A percentile compares a stretch with the other conserved stretches of the same genome.
Evolutionary conservation across 2,797 vertebrate species (phyloP).

Genomic region (Coccyzus lansbergi): DNA sequence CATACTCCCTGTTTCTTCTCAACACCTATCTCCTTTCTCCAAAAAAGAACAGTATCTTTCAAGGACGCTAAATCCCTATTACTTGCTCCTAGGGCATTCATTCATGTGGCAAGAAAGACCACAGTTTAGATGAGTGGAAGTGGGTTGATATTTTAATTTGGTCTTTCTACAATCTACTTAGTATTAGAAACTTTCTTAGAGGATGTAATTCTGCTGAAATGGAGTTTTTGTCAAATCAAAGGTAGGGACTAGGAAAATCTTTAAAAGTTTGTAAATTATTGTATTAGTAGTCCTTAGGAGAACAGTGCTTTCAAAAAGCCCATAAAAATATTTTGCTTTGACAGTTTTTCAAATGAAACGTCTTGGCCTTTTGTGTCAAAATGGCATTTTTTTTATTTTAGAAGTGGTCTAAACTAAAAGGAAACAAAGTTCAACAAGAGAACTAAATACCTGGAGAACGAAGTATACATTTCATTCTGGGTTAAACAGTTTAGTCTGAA

Average conservation of each 20-base stretch:
- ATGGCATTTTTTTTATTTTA: background rate
- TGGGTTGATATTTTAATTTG: conserved; percentile 17
- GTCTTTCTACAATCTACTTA: background rate
- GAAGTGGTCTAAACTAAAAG: background rate
- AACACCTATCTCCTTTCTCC: background rate
- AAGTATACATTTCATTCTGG: background rate
- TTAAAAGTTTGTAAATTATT: background rate
- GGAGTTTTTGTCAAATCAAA: background rate
- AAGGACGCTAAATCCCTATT: background rate
- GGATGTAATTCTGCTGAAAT: background rate
- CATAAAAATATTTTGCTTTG: background rate
- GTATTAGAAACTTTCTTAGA: background rate
- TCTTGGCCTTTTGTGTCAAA: background rate
- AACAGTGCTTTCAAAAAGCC: background rate
- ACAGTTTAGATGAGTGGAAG: background rate
- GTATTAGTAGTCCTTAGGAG: background rate
- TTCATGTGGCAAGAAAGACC: background rate
- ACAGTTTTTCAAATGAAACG: conserved; percentile 1
- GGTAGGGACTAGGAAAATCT: background rate
- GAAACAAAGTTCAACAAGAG: background rate
- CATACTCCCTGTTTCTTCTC: background rate
- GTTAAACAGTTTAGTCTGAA: background rate
- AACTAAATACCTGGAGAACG: background rate
- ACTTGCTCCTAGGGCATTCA: background rate
- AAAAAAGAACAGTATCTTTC: conserved; percentile 14